Percentiles rank a stretch among this genome's conserved stretches.
Conservation (phyloP, 2,113 vertebrate species). For the Thamnophis sirtalis region DNA sequence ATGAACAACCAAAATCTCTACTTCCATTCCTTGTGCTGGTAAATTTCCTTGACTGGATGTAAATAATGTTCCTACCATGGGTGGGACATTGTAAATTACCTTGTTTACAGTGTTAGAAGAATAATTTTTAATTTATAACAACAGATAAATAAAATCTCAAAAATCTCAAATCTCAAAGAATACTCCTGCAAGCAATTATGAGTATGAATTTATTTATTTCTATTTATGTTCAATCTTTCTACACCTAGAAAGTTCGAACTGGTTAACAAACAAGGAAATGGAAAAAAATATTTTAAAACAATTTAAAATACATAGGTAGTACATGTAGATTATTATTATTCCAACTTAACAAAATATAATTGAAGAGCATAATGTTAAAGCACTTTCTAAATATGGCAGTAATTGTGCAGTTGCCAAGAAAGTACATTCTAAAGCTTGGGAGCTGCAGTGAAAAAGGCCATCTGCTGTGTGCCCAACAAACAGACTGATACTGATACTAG, state of each 20-base stretch:
- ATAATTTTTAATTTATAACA: background rate
- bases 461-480: background rate
- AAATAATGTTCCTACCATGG: background rate
- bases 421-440: background rate
- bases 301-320: background rate
- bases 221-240: background rate
- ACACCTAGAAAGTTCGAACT: background rate
- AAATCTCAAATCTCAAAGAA: too few relatives aligned
- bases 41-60: too few relatives aligned
- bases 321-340: background rate
- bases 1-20: background rate
- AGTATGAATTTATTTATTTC: background rate
- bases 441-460: background rate
- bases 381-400: background rate
- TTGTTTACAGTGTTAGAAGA: background rate
- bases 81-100: background rate
- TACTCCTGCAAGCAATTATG: background rate
- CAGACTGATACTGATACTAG: background rate
- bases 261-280: background rate
- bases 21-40: background rate
- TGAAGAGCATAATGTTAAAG: background rate
- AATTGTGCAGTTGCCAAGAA: background rate
- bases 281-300: background rate
- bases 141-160: too few relatives aligned
- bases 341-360: background rate